These are phyloP conservation scores for Ostrea denselamellosa DNA, from an alignment of 1,140 invertebrate genomes.

Conservation along the genomic window DNA sequence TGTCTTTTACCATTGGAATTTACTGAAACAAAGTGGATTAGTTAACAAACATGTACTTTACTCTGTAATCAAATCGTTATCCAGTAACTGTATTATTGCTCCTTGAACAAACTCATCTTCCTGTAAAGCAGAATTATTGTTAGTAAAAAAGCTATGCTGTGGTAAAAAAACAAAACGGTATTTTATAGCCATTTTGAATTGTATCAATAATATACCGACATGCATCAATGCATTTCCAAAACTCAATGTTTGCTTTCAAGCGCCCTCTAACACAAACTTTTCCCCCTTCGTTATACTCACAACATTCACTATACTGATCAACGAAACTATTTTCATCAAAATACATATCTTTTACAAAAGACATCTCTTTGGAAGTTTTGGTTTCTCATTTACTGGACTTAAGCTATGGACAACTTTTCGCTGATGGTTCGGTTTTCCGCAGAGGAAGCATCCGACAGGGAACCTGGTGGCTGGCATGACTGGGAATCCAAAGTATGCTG, in stretches of 20 bases:
- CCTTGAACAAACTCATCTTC: too few relatives aligned
- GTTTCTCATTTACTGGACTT: neutral
- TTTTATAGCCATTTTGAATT: slow-evolving; percentile 47
- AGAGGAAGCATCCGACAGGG: neutral
- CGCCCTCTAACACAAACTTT: slow-evolving; percentile 36
- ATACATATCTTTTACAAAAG: neutral
- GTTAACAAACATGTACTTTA: too few relatives aligned
- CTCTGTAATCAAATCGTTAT: too few relatives aligned
- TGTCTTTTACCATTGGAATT: neutral
- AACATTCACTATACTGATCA: neutral
- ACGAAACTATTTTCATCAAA: neutral
- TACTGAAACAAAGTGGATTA: too few relatives aligned
- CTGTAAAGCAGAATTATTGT: too few relatives aligned
- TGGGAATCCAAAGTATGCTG: neutral
- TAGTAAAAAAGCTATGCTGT: neutral
- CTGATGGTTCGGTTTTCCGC: neutral
- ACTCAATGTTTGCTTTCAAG: slow-evolving; percentile 22
- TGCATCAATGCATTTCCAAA: slow-evolving; percentile 43
- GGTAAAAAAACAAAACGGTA: slow-evolving; percentile 40
- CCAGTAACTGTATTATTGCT: too few relatives aligned
- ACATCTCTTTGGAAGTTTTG: neutral
- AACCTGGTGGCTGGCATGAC: neutral
- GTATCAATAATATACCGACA: slow-evolving; percentile 34
- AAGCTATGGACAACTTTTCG: neutral
- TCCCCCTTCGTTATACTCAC: neutral